Percentiles rank a stretch among this genome's conserved stretches.
phyloP scores from a whole-genome alignment of 1,140 invertebrate species.

The Agraylea sexmaculata region DNA sequence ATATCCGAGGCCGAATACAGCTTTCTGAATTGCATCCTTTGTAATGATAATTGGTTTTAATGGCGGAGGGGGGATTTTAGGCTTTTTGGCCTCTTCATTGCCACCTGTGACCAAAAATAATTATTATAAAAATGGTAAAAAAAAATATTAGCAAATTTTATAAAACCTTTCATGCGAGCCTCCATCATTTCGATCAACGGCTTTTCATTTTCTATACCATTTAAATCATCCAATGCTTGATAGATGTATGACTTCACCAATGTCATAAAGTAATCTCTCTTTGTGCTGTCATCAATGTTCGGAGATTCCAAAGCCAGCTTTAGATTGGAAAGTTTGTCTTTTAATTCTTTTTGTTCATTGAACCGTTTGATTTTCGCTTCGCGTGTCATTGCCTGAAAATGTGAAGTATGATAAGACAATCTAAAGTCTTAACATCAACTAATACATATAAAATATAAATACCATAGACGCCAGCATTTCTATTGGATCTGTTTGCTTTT shows the following conservation, averaged over 20 bases:
- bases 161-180: conserved; percentile 35
- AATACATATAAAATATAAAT: conserved; percentile 3
- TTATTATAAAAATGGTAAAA: background rate
- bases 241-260: conserved; percentile 65
- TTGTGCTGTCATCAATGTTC: conserved; percentile 65
- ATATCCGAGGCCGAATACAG: conserved; percentile 90
- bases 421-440: background rate
- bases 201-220: conserved; percentile 58
- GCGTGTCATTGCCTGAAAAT: conserved; percentile 30
- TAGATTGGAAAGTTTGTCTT: conserved; percentile 53
- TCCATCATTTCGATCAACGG: conserved; percentile 61
- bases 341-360: conserved; percentile 66
- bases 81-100: conserved; percentile 13
- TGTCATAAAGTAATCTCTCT: conserved; percentile 72
- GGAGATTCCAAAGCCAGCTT: conserved; percentile 49
- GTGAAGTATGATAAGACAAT: conserved; percentile 5
- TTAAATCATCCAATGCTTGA: conserved; percentile 66
- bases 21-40: conserved; percentile 76
- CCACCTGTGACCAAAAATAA: conserved; percentile 8
- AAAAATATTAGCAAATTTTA: conserved; percentile 6
- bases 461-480: conserved; percentile 12
- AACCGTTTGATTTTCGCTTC: conserved; percentile 63
- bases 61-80: conserved; percentile 30
- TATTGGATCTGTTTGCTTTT: conserved; percentile 9
- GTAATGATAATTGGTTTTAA: conserved; percentile 91